Evolutionary conservation across 2,888 invertebrate genomes (phyloP).

Genomic region (Liodrosophila aerea): DNA sequence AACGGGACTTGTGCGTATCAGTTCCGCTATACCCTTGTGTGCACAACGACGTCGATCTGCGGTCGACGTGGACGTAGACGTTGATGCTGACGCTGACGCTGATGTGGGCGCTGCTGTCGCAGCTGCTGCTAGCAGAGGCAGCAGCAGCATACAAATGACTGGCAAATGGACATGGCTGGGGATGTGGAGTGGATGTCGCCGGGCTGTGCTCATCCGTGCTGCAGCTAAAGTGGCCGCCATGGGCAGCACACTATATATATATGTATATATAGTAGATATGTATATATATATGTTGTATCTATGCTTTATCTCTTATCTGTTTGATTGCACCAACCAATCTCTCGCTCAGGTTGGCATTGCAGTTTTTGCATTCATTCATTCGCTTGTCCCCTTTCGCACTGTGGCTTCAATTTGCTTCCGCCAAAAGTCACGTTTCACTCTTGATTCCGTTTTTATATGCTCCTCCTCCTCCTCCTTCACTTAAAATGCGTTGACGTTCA

Average conservation of each 20-base stretch:
- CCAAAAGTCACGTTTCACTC: constrained; percentile 66
- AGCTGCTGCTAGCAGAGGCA: constrained; percentile 48
- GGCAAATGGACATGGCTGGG: constrained; percentile 9
- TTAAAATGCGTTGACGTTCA: constrained; percentile 51
- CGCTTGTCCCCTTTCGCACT: constrained; percentile 45
- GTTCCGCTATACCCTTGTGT: constrained; percentile 80
- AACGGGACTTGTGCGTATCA: constrained; percentile 82
- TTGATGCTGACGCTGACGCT: constrained; percentile 33
- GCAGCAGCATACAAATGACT: constrained; percentile 40
- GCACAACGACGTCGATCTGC: constrained; percentile 69
- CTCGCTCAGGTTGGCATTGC: constrained; percentile 66
- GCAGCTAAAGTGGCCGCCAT: constrained; percentile 53
- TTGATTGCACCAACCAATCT: constrained; percentile 54
- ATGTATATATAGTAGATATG: constrained; percentile 3
- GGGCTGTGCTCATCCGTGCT: constrained; percentile 38
- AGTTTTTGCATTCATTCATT: constrained; percentile 34
- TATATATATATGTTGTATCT: constrained; percentile 20
- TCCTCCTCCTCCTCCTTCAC: constrained; percentile 28
- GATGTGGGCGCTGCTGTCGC: constrained; percentile 43
- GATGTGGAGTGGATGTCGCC: constrained; percentile 32
- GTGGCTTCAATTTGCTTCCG: constrained; percentile 60
- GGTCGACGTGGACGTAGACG: constrained; percentile 31
- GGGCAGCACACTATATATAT: constrained; percentile 11
- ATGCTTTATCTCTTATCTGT: constrained; percentile 46
- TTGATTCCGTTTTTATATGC: constrained; percentile 48